Percentiles rank a stretch among this genome's conserved stretches.
Evolutionary conservation across 2,888 invertebrate species (phyloP).

Genomic region (Dryadula phaetusa): DNA sequence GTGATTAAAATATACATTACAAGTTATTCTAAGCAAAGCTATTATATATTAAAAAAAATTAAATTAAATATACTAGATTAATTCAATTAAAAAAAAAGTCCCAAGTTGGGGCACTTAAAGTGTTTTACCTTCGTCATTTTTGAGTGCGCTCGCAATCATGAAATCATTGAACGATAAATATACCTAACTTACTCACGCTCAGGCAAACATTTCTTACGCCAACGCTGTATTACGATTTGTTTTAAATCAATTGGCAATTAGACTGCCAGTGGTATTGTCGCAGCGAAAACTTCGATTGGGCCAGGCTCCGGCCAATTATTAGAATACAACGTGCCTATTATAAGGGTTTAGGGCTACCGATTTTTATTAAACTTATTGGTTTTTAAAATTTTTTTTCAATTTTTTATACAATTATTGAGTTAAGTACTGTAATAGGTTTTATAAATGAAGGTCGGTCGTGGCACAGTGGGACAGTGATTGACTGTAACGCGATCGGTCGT

Average conservation of each 20-base stretch:
- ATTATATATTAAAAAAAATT: too few species aligned
- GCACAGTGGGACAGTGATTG: too few species aligned
- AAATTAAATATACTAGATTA: too few species aligned
- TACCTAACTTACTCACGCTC: constrained; percentile 29
- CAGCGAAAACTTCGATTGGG: constrained; percentile 77
- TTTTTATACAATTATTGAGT: too few species aligned
- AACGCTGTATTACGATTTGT: constrained; percentile 46
- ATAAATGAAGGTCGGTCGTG: too few species aligned
- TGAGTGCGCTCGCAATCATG: constrained; percentile 1
- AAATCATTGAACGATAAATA: constrained; percentile 21
- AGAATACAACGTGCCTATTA: constrained; percentile 72
- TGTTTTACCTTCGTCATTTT: not conserved
- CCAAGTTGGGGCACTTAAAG: constrained; percentile 1
- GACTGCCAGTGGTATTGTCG: constrained; percentile 66
- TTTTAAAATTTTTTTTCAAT: not conserved
- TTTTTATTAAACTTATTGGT: not conserved
- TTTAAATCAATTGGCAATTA: constrained; percentile 73
- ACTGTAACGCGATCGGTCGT: too few species aligned
- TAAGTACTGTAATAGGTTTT: too few species aligned
- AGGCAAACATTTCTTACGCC: constrained; percentile 39
- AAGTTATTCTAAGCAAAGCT: too few species aligned
- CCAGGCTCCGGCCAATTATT: constrained; percentile 73
- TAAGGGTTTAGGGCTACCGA: constrained; percentile 49
- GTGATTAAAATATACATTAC: too few species aligned
- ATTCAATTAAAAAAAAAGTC: not conserved